These are phyloP conservation scores for Mercenaria mercenaria DNA, from an alignment of 1,140 invertebrate genomes.

Conservation along the genomic window DNA sequence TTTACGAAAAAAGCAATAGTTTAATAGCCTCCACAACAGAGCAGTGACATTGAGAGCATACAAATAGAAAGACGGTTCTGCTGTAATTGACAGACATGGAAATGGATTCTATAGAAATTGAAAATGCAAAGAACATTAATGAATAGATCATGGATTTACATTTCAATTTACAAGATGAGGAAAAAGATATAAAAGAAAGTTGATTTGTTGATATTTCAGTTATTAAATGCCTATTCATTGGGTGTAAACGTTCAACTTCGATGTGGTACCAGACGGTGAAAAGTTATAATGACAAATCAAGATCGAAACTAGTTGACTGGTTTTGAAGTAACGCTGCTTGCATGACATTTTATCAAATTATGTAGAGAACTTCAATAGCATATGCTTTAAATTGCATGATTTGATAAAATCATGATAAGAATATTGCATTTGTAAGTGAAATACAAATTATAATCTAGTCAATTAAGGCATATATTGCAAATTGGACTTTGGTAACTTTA, in stretches of 20 bases:
- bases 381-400: too few relatives aligned
- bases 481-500: too few relatives aligned
- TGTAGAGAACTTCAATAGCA: too few relatives aligned
- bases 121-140: neutral
- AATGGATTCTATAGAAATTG: slow-evolving; percentile 18
- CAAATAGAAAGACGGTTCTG: neutral
- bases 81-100: neutral
- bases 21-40: neutral
- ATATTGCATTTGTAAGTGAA: too few relatives aligned
- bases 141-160: slow-evolving; percentile 20
- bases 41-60: slow-evolving; percentile 2
- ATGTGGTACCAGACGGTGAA: neutral
- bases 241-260: neutral
- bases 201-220: slow-evolving; percentile 8
- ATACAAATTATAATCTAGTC: too few relatives aligned
- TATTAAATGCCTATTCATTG: neutral
- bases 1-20: neutral
- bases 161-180: slow-evolving; percentile 32
- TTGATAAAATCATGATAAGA: too few relatives aligned
- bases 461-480: too few relatives aligned
- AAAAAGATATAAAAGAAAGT: neutral
- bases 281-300: neutral
- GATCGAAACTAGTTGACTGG: neutral
- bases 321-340: too few relatives aligned
- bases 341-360: too few relatives aligned